Base-by-base conservation (phyloP, 1,140 invertebrate species). In the Babylonia areolata region DNA sequence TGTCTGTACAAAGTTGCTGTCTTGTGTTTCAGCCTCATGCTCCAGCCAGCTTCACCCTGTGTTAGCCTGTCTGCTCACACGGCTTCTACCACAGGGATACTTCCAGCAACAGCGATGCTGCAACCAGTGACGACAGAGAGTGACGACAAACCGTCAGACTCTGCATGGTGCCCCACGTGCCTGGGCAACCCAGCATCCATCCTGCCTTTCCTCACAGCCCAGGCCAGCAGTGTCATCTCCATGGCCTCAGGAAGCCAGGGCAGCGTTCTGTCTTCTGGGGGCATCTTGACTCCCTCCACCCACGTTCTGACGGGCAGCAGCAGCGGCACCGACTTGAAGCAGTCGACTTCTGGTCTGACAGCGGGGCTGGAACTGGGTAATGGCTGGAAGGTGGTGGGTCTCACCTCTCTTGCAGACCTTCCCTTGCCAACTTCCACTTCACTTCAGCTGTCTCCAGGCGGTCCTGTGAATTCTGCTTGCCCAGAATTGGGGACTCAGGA, bases 371-470 rank as follows among this genome's bases (percentile, higher is more conserved):
- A 80, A 20, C 46, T 80, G n/a, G 78, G 78, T 42, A 80, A 80
- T 80, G 78, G 78, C 23, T 84, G 82, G 82, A 84, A 84, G 69
- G 69, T 84, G 15, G 82, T 84, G 69, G 82, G 82, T 15, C 17
- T 84, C 20, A 84, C 82, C 0, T 73, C 82, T 33, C 40, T 84
- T 31, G 20, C 54, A 46, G 81, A 39, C 40, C 17, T 40, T 17
- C 3, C 75, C 75, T 28, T 40, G 35, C 73, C 33, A 40, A 37
- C 75, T 0, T 40, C 71, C 31, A 73, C 58, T 6, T 64, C 28
- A 64, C 15, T 23, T 64, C 58, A 64, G 5, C 28, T 23, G 15
- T 23, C 58, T 23, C 58, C 15, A 23, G 23, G 28, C 58, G 28
- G 58, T 64, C 15, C 58, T 64, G 58, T 64, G 28, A 64, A 64